phyloP scores from a whole-genome alignment of 2,888 invertebrate genomes.

The Cabera pusaria region DNA sequence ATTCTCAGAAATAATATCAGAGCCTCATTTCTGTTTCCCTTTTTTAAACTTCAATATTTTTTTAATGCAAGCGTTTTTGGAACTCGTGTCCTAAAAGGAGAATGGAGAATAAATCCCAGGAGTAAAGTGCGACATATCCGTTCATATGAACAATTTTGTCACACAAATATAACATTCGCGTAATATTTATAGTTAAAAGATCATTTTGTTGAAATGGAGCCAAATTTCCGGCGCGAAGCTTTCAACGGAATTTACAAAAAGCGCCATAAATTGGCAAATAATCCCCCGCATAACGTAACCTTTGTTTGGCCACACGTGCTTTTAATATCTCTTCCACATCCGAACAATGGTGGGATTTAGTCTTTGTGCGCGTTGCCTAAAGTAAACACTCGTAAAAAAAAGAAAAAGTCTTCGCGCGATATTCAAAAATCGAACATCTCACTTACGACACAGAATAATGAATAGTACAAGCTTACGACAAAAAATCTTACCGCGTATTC shows the following conservation, averaged over 20 bases:
- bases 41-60: no score
- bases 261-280: conserved; percentile 83
- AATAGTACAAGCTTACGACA: no score
- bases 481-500: no score
- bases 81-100: no score
- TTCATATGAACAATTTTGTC: conserved; percentile 57
- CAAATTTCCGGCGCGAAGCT: conserved; percentile 79
- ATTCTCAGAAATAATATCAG: no score
- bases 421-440: conserved; percentile 2
- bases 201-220: conserved; percentile 82
- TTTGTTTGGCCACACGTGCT: conserved; percentile 84
- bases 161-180: conserved; percentile 51
- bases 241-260: conserved; percentile 81
- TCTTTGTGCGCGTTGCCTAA: conserved; percentile 69
- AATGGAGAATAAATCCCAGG: conserved; percentile 47
- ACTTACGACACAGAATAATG: no score
- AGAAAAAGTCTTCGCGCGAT: conserved; percentile 4
- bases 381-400: conserved; percentile 76
- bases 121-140: conserved; percentile 52
- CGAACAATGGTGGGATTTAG: conserved; percentile 76
- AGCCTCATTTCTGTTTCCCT: no score
- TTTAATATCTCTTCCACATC: conserved; percentile 72
- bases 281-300: conserved; percentile 83
- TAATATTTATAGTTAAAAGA: conserved; percentile 78
- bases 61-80: no score